These are phyloP conservation scores for Endotricha flammealis DNA, from an alignment of 2,888 invertebrate genomes.

Conservation along the genomic window DNA sequence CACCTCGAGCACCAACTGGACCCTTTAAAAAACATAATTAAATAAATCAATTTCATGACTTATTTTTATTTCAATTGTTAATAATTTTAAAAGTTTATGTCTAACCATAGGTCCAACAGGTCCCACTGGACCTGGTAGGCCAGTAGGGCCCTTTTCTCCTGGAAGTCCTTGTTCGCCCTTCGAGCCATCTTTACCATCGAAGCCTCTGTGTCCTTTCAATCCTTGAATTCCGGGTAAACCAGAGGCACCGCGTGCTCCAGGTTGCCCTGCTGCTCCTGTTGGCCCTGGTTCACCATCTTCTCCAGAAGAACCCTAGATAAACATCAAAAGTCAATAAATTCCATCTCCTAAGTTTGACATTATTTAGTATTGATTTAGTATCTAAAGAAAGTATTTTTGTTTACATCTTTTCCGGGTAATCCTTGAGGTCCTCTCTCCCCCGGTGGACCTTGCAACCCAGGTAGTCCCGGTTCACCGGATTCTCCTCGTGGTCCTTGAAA, in stretches of 20 bases:
- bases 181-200: slow-evolving; percentile 86
- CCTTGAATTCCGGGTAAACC: slow-evolving; percentile 90
- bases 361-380: too few species aligned
- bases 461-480: slow-evolving; percentile 84
- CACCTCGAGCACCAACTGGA: slow-evolving; percentile 87
- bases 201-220: slow-evolving; percentile 89
- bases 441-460: slow-evolving; percentile 81
- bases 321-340: too few species aligned
- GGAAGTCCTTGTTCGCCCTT: slow-evolving; percentile 87
- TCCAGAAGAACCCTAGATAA: slow-evolving; percentile 83
- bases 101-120: slow-evolving; percentile 82
- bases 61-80: too few species aligned
- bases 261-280: slow-evolving; percentile 83
- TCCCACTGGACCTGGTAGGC: slow-evolving; percentile 83
- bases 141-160: slow-evolving; percentile 87
- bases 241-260: slow-evolving; percentile 84
- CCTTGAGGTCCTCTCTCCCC: slow-evolving; percentile 85
- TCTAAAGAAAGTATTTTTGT: slow-evolving; percentile 18
- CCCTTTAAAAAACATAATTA: slow-evolving; percentile 74
- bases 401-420: slow-evolving; percentile 86
- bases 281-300: slow-evolving; percentile 90
- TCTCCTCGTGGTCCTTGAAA: slow-evolving; percentile 91
- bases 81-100: slow-evolving; percentile 1
- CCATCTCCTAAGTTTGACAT: too few species aligned
- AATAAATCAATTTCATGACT: too few species aligned